A percentile compares a stretch with the other conserved stretches of the same genome.
Evolutionary conservation across 1,140 invertebrate species (phyloP).

Genomic region (Aphaenogaster rudis): DNA sequence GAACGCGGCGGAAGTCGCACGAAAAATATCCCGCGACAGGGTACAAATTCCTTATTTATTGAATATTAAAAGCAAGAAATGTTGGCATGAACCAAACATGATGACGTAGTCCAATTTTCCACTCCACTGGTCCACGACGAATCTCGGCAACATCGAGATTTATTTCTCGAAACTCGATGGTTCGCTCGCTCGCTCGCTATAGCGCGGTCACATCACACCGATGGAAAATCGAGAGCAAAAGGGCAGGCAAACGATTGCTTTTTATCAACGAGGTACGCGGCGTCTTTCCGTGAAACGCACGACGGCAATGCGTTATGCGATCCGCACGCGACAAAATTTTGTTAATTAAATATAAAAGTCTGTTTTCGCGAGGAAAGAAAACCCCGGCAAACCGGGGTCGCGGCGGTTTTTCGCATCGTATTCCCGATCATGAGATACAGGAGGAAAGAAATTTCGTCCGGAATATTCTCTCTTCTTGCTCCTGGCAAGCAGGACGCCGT

Average conservation of each 20-base stretch:
- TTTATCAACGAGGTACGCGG: background rate
- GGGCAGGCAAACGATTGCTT: background rate
- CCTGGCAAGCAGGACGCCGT: background rate
- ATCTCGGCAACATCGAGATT: conserved; percentile 60
- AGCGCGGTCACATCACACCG: conserved; percentile 27
- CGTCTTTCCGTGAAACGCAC: conserved; percentile 7
- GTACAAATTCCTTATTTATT: conserved; percentile 58
- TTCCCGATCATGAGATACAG: background rate
- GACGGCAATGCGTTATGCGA: background rate
- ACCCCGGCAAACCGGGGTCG: background rate
- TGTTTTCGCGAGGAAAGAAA: background rate
- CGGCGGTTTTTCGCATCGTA: background rate
- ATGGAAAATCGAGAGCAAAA: conserved; percentile 40
- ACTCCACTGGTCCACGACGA: conserved; percentile 57
- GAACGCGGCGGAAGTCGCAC: conserved; percentile 12
- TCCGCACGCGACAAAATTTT: background rate
- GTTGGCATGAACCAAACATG: conserved; percentile 61
- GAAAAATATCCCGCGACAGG: conserved; percentile 32
- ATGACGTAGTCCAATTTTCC: conserved; percentile 71
- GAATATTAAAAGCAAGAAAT: conserved; percentile 60
- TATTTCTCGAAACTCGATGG: conserved; percentile 66
- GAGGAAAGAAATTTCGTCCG: conserved; percentile 14
- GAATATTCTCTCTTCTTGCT: conserved; percentile 21
- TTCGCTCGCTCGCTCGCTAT: conserved; percentile 40
- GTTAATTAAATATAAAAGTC: conserved; percentile 36